Base-by-base conservation (phyloP, 2,113 vertebrate genomes). In the Melospiza melodia region DNA sequence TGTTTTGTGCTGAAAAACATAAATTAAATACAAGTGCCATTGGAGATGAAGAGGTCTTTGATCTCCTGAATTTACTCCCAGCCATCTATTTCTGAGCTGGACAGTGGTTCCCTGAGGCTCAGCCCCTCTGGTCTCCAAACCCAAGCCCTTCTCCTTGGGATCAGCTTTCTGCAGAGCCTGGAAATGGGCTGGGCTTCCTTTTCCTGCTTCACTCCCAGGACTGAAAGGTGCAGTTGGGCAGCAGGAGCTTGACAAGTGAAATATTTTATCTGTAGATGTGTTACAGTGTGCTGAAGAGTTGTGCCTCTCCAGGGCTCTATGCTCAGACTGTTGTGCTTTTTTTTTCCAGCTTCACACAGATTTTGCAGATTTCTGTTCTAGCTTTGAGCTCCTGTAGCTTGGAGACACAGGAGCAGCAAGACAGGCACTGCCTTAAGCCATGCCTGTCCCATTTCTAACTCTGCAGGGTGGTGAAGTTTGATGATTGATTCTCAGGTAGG, bases 201-300 rank as follows among this genome's bases (percentile, higher is more conserved):
- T 74, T 71, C 15, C 84, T 59, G 8, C 24, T 76, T 31, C 54
- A n/a, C 17, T 49, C 51, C 12, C 39, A 1, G 1, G 51, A 58
- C 14, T 31, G 24, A 37, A 74, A 67, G 0, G 2, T 8, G 74
- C 18, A 46, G 35, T 1, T 0, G 1, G 67, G 57, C 48, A 78
- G 48, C 57, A 91, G 11, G 6, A 66, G 27, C n/a, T 31, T 62
- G 58, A 25, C 41, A 27, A 46, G 77, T 15, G 44, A 46, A 33
- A 37, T 25, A 10, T 58, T 43, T 12, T 15, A 9, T 33, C 63
- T 80, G 54, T 76, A 52, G 52, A 12, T 68, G 61, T 1, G 9
- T 63, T 66, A 10, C 52, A 14, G 49, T 7, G 21, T 16, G 25
- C 57, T 72, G 14, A 69, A 41, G 58, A 46, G 59, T 15, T 69